A percentile compares a stretch with the other conserved stretches of the same genome.
phyloP scores from a whole-genome alignment of 2,113 vertebrate genomes.

The Climacteris rufus region DNA sequence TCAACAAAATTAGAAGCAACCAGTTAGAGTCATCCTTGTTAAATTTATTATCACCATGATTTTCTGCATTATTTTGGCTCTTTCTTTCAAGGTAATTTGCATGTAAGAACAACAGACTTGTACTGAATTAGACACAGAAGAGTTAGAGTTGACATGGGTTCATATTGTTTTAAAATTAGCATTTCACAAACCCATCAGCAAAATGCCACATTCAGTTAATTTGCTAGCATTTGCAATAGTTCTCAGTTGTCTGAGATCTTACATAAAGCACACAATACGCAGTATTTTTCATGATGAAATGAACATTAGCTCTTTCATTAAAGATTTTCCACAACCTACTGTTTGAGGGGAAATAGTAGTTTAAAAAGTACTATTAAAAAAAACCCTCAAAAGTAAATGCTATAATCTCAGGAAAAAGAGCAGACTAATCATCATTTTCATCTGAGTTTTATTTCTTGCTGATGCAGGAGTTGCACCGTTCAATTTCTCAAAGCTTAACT shows the following conservation, averaged over 20 bases:
- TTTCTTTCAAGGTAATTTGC: not conserved
- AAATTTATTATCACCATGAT: not conserved
- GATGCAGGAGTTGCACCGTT: not conserved
- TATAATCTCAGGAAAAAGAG: not conserved
- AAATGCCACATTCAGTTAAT: not conserved
- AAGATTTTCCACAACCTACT: not conserved
- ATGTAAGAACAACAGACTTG: not conserved
- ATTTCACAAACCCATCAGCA: not conserved
- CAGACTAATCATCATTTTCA: not conserved
- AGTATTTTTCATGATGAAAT: not conserved
- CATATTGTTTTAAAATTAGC: not conserved
- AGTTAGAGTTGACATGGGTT: not conserved
- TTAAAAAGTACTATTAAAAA: not conserved
- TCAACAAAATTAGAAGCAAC: slow-evolving; percentile 18
- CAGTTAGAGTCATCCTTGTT: not conserved
- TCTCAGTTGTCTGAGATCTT: not conserved
- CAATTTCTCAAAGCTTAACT: not conserved
- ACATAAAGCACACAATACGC: not conserved
- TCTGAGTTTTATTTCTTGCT: not conserved
- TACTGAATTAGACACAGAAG: not conserved
- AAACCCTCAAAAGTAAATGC: not conserved
- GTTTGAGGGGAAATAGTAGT: not conserved
- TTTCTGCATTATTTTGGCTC: not conserved
- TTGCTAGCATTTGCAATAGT: not conserved
- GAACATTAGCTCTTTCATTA: not conserved